Conservation (phyloP, 2,113 vertebrate genomes). For the Ia io region DNA sequence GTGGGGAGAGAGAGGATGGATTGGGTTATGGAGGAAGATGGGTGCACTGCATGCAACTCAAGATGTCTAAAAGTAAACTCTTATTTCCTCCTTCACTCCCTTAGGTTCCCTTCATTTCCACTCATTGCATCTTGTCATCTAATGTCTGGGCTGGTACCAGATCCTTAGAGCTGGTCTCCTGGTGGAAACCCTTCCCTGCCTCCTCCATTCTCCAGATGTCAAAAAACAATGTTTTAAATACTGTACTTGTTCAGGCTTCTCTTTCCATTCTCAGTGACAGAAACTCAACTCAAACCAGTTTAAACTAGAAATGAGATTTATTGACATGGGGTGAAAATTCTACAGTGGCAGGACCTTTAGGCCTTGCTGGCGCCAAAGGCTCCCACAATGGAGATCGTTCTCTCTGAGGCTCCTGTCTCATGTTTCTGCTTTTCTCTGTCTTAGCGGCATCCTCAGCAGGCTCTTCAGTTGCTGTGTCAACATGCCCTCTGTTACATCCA, state of each 20-base stretch:
- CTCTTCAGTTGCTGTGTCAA: not conserved
- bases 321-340: not conserved
- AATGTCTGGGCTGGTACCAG: not conserved
- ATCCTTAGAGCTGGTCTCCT: not conserved
- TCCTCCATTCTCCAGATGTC: not conserved
- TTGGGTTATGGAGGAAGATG: rapidly evolving
- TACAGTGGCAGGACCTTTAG: not conserved
- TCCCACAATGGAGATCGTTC: not conserved
- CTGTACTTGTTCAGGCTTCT: not conserved
- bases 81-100: not conserved
- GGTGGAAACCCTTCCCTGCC: not conserved
- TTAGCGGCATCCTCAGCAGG: rapidly evolving
- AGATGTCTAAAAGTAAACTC: not conserved
- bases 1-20: rapidly evolving
- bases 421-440: not conserved
- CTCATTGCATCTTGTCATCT: not conserved
- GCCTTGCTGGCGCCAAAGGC: not conserved
- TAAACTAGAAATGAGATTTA: not conserved
- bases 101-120: not conserved
- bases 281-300: not conserved
- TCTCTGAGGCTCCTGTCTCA: not conserved
- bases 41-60: not conserved
- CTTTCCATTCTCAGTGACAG: not conserved
- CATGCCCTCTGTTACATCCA: not conserved
- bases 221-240: not conserved